A percentile compares a stretch with the other conserved stretches of the same genome.
phyloP scores from a whole-genome alignment of 2,888 invertebrate species.

The Drosophila glabriapex region DNA sequence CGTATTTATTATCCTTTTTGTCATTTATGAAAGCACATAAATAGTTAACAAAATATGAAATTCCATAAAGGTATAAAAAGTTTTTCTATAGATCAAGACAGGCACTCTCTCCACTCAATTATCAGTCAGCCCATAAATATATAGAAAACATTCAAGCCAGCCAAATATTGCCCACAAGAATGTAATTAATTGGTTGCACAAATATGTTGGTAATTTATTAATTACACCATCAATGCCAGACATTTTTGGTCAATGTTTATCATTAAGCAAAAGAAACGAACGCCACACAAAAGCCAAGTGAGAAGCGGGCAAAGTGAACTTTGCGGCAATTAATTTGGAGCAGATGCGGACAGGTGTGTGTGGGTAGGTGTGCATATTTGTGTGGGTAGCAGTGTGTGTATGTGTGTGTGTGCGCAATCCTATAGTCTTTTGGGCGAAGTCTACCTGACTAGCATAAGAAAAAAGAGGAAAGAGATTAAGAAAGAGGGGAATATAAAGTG shows the following conservation, averaged over 20 bases:
- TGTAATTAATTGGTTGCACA: conserved; percentile 75
- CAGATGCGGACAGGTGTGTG: conserved; percentile 52
- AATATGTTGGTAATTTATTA: conserved; percentile 71
- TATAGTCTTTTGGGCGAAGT: conserved; percentile 25
- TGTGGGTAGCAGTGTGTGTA: conserved; percentile 14
- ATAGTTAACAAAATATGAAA: conserved; percentile 4
- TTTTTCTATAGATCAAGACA: background rate
- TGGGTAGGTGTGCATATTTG: conserved; percentile 21
- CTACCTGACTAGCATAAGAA: conserved; percentile 41
- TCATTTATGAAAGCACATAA: conserved; percentile 2
- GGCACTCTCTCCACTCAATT: conserved; percentile 5
- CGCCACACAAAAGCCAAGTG: conserved; percentile 17
- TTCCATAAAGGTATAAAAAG: background rate
- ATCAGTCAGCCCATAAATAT: conserved; percentile 21
- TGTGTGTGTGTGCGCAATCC: conserved; percentile 11
- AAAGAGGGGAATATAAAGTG: conserved; percentile 20
- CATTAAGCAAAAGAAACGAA: conserved; percentile 38
- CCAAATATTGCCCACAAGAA: conserved; percentile 21
- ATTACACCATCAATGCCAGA: conserved; percentile 69
- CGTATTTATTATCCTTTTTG: background rate
- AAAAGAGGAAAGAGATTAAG: background rate
- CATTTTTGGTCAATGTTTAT: conserved; percentile 47
- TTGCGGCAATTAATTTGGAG: conserved; percentile 66
- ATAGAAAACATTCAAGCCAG: conserved; percentile 19
- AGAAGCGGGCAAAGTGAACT: conserved; percentile 12